Percentiles rank a stretch among this genome's conserved stretches.
phyloP scores from a whole-genome alignment of 37 sponge, comb jelly and placozoan genomes.

The Spongia lamella region DNA sequence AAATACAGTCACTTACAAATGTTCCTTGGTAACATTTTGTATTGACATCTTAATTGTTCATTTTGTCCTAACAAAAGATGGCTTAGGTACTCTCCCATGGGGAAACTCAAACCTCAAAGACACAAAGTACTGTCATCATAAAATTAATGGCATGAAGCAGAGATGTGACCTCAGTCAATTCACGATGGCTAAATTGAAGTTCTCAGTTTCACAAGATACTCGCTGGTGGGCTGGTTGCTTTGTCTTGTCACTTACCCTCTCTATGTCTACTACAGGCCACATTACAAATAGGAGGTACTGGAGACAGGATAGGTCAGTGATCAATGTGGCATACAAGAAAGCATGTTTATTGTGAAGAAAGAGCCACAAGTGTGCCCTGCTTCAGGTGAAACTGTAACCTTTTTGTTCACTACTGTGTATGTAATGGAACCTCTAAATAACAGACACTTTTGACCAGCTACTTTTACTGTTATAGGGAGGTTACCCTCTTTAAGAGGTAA shows the following conservation, averaged over 20 bases:
- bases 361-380: background rate
- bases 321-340: slow-evolving; percentile 58
- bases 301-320: slow-evolving; percentile 75
- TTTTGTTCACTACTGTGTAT: too few relatives aligned
- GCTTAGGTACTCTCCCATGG: slow-evolving; percentile 83
- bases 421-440: too few relatives aligned
- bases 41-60: too few relatives aligned
- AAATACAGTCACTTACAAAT: slow-evolving; percentile 61
- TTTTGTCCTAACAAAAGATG: slow-evolving; percentile 31
- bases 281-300: slow-evolving; percentile 56
- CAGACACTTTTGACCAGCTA: too few relatives aligned
- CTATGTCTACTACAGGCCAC: slow-evolving; percentile 41
- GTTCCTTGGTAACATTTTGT: slow-evolving; percentile 37
- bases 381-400: too few relatives aligned
- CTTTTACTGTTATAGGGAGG: too few relatives aligned
- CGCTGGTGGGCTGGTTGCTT: too few relatives aligned
- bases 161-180: too few relatives aligned
- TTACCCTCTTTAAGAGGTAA: too few relatives aligned
- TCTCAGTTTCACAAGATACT: too few relatives aligned
- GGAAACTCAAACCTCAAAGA: slow-evolving; percentile 66
- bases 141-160: too few relatives aligned
- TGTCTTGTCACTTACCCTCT: background rate
- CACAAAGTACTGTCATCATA: background rate
- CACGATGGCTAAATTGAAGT: too few relatives aligned
- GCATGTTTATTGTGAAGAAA: slow-evolving; percentile 55